phyloP scores from a whole-genome alignment of 2,113 vertebrate genomes.

The Bufo gargarizans region DNA sequence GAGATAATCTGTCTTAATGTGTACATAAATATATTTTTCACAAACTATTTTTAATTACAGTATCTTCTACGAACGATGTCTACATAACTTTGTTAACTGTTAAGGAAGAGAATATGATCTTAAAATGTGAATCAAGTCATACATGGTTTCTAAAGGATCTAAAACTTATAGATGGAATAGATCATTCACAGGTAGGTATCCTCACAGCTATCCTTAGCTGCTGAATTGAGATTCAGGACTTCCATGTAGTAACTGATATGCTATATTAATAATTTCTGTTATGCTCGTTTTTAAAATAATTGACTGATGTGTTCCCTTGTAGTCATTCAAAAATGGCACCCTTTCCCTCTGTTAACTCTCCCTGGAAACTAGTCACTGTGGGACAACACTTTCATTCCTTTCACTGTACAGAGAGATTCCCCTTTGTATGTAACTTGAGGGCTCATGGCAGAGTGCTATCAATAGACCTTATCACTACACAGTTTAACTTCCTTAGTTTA shows the following conservation, averaged over 20 bases:
- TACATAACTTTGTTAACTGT: background rate
- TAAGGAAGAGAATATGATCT: background rate
- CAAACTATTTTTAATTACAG: slow-evolving; percentile 29
- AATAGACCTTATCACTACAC: too few species aligned
- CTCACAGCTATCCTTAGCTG: background rate
- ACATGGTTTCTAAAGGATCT: background rate
- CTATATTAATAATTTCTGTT: background rate
- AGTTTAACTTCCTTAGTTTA: too few species aligned
- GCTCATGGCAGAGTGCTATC: too few species aligned
- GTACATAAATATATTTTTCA: background rate
- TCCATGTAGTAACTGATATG: background rate
- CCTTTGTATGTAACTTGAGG: too few species aligned
- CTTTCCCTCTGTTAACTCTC: too few species aligned
- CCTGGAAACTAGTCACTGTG: background rate
- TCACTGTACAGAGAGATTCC: too few species aligned
- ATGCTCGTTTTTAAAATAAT: too few species aligned
- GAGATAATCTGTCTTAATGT: too few species aligned
- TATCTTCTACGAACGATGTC: slow-evolving; percentile 21
- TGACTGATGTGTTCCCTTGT: too few species aligned
- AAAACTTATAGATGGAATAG: background rate
- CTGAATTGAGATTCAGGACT: background rate
- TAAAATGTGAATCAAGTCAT: background rate
- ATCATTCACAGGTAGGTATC: background rate
- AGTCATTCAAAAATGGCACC: too few species aligned
- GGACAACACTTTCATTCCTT: too few species aligned